A percentile compares a stretch with the other conserved stretches of the same genome.
Evolutionary conservation across 2,113 vertebrate species (phyloP).

Genomic region (Pachypanchax playfairii): DNA sequence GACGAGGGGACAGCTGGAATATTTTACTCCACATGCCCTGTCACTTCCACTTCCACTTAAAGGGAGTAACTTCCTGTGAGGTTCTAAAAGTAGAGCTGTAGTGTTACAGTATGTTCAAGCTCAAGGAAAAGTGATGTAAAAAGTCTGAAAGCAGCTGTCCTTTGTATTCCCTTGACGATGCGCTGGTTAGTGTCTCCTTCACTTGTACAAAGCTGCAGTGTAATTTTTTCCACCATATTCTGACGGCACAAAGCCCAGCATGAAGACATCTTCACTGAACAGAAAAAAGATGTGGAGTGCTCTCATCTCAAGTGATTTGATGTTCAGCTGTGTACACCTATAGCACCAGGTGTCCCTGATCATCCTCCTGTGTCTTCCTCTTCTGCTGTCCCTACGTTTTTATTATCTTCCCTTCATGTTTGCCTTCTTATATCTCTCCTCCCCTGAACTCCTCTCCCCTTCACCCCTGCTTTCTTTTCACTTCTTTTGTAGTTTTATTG

Average conservation of each 20-base stretch:
- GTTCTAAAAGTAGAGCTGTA: constrained; percentile 18
- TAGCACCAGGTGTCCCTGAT: constrained; percentile 33
- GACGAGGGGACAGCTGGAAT: constrained; percentile 12
- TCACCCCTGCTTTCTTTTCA: background rate
- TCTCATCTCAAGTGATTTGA: constrained; percentile 22
- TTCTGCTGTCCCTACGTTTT: constrained; percentile 4
- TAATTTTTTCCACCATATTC: constrained; percentile 17
- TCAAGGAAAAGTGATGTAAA: constrained; percentile 54
- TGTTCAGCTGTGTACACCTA: constrained; percentile 11
- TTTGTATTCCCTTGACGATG: background rate
- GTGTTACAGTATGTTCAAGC: constrained; percentile 6
- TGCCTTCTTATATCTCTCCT: constrained; percentile 19
- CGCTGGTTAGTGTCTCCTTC: constrained; percentile 16
- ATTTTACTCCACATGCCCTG: constrained; percentile 12
- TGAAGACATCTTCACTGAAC: background rate
- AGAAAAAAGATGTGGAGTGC: constrained; percentile 26
- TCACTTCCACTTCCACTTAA: constrained; percentile 6
- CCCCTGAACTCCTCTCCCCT: constrained; percentile 1
- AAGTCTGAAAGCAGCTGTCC: constrained; percentile 44
- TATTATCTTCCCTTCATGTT: background rate
- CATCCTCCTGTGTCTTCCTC: constrained; percentile 6
- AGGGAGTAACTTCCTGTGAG: constrained; percentile 15
- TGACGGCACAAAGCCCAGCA: background rate
- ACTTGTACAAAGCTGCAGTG: constrained; percentile 11
- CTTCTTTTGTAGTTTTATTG: constrained; percentile 17